phyloP scores from a whole-genome alignment of 2,888 invertebrate species.

The Hirtodrosophila confusa region DNA sequence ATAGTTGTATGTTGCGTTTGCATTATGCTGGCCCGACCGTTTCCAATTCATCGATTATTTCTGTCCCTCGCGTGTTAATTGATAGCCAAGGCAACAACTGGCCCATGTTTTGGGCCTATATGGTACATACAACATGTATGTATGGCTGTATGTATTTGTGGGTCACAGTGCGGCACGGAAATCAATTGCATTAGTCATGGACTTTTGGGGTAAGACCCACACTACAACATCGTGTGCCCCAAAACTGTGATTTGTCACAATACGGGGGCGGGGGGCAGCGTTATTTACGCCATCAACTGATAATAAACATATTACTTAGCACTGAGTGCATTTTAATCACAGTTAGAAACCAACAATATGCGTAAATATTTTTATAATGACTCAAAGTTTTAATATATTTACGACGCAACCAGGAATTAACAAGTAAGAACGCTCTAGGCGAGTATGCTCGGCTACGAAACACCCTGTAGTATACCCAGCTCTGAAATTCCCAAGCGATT shows the following conservation, averaged over 20 bases:
- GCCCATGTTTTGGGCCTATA: constrained; percentile 47
- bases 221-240: constrained; percentile 1
- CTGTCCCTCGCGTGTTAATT: constrained; percentile 72
- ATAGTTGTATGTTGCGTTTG: constrained; percentile 23
- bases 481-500: too few relatives aligned
- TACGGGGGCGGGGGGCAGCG: constrained; percentile 3
- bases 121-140: constrained; percentile 4
- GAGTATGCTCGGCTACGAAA: too few relatives aligned
- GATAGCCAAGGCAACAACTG: constrained; percentile 71
- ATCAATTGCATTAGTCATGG: constrained; percentile 75
- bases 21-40: constrained; percentile 44
- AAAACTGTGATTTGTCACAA: constrained; percentile 34
- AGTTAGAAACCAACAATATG: constrained; percentile 34
- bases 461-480: too few relatives aligned
- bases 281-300: constrained; percentile 56
- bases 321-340: constrained; percentile 54
- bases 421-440: too few relatives aligned
- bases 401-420: too few relatives aligned
- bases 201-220: constrained; percentile 42
- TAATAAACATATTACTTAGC: constrained; percentile 37
- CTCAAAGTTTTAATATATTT: constrained; percentile 35
- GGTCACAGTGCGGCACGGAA: constrained; percentile 60
- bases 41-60: constrained; percentile 72
- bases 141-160: constrained; percentile 45
- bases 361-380: constrained; percentile 60